A percentile compares a stretch with the other conserved stretches of the same genome.
Conservation (phyloP, 1,140 invertebrate species). For the Drosophila nebulosa region DNA sequence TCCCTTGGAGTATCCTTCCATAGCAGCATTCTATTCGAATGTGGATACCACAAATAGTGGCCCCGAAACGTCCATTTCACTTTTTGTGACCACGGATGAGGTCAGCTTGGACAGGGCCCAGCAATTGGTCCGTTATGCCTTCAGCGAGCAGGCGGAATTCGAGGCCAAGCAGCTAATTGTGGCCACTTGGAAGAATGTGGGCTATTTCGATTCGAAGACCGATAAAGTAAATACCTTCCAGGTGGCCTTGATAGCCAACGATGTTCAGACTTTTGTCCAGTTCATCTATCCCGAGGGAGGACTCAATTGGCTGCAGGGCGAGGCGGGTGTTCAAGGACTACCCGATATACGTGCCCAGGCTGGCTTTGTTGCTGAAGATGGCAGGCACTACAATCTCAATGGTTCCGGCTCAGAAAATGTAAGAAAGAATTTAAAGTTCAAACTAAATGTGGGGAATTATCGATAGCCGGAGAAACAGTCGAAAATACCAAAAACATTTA, state of each 20-base stretch:
- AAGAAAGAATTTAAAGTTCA: too few species aligned
- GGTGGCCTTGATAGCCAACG: conserved; percentile 89
- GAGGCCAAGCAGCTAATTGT: conserved; percentile 83
- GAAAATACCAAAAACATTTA: too few species aligned
- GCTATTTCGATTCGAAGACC: conserved; percentile 81
- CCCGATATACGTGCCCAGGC: conserved; percentile 95
- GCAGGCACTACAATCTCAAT: conserved; percentile 86
- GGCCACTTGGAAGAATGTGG: conserved; percentile 87
- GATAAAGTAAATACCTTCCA: conserved; percentile 84
- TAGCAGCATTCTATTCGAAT: conserved; percentile 95
- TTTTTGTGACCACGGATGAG: conserved; percentile 87
- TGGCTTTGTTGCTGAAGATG: conserved; percentile 92
- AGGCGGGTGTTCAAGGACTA: conserved; percentile 84
- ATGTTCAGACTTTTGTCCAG: conserved; percentile 90
- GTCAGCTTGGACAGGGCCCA: conserved; percentile 85
- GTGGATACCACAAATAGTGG: conserved; percentile 87
- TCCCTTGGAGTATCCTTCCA: conserved; percentile 93
- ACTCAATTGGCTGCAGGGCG: conserved; percentile 94
- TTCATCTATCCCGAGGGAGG: conserved; percentile 93
- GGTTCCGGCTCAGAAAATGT: conserved; percentile 95
- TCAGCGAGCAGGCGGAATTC: conserved; percentile 86
- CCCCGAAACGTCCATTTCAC: conserved; percentile 87
- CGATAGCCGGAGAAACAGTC: too few species aligned
- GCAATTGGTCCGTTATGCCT: conserved; percentile 86
- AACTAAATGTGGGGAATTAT: too few species aligned